Evolutionary conservation across 2,113 vertebrate species (phyloP).

Genomic region (Manacus vitellinus): DNA sequence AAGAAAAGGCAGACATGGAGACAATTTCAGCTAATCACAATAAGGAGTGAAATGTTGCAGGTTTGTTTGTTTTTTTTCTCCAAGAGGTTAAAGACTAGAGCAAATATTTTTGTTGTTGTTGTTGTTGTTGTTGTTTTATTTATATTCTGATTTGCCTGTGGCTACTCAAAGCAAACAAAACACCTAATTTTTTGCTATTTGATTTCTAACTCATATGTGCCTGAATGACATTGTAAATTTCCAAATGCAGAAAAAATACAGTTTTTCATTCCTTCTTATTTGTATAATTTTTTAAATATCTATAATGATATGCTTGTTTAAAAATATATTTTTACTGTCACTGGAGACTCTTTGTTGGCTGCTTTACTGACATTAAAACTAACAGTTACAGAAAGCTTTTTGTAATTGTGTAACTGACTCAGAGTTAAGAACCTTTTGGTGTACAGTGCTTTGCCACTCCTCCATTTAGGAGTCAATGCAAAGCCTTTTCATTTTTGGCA

Average conservation of each 20-base stretch:
- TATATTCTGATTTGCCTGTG: background rate
- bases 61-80: no score
- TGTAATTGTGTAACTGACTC: background rate
- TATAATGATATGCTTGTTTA: background rate
- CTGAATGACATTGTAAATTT: background rate
- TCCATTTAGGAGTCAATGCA: background rate
- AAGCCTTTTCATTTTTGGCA: background rate
- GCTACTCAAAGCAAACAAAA: background rate
- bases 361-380: background rate
- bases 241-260: background rate
- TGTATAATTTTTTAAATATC: background rate
- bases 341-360: background rate
- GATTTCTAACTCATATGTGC: background rate
- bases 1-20: accelerated
- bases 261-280: background rate
- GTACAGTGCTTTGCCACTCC: background rate
- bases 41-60: background rate
- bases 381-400: background rate
- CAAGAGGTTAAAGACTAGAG: background rate
- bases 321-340: background rate
- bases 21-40: background rate
- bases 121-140: background rate
- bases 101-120: background rate
- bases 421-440: background rate
- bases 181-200: background rate